Evolutionary conservation across 2,888 invertebrate species (phyloP), one percentile per base, ranked within the genome.

Genomic region (Drosophila differens): DNA sequence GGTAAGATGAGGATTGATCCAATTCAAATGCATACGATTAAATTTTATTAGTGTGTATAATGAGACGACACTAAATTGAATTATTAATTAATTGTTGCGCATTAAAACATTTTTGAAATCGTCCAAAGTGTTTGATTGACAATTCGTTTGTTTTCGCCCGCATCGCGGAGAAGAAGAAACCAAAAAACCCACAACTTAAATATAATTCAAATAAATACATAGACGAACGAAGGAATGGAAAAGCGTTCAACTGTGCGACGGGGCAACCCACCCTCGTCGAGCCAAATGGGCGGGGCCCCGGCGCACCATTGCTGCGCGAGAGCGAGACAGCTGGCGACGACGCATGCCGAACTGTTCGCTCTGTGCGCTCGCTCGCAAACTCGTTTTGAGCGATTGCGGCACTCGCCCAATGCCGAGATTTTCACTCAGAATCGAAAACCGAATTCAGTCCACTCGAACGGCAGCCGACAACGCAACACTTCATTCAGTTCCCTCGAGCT

Each of bases 401-500:
- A n/a, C 79, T 66, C 72, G 69, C 66, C 70, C 83, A 83, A 82
- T 69, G 78, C 79, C 62, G 83, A 71, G 74, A 84, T 87, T 89
- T 77, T 60, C 89, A 87, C 85, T 85, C 85, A 87, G 74, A 87
- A 67, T 55, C 64, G 49, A 55, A 52, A 58, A 51, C 59, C 81
- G 81, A 81, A 66, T 63, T 63, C 78, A 37, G 77, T 67, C 37
- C 63, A 61, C 67, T 70, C 80, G 66, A 62, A 35, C 51, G n/a
- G 54, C 35, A 32, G 47, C 37, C 71, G 53, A 71, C 47, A 25
- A 2, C 9, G 68, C 73, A 61, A 59, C 22, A 33, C 19, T 60
- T 89, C 76, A 92, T 91, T 78, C 81, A 57, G 91, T 91, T 78
- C 82, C 77, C 73, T 76, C 84, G 86, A 91, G 90, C 72, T 70